A percentile compares a stretch with the other conserved stretches of the same genome.
Conservation (phyloP, 2,113 vertebrate species). For the Regulus satrapa region DNA sequence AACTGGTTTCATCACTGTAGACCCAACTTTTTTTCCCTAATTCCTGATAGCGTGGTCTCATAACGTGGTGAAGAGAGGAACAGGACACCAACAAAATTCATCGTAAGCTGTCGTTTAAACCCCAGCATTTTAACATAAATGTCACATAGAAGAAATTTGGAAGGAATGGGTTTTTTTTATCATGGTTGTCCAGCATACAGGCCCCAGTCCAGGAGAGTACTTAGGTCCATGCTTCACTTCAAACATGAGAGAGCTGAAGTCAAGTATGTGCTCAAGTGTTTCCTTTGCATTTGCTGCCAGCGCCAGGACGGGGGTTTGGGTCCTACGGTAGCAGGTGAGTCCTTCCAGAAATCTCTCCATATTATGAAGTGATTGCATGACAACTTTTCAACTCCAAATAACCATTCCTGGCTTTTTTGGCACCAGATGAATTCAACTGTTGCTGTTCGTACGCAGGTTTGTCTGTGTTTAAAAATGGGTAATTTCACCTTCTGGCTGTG, state of each 20-base stretch:
- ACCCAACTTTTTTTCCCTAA: background rate
- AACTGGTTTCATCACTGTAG: background rate
- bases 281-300: conserved; percentile 9
- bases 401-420: background rate
- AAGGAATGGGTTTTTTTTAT: background rate
- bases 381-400: conserved; percentile 9
- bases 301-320: background rate
- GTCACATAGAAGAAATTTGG: background rate
- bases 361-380: background rate
- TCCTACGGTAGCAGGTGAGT: conserved; percentile 26
- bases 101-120: background rate
- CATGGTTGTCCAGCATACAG: background rate
- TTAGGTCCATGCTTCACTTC: conserved; percentile 37
- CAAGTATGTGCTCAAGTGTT: conserved; percentile 44
- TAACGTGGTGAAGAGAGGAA: background rate
- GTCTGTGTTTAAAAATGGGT: background rate
- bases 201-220: conserved; percentile 41
- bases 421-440: background rate
- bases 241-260: background rate
- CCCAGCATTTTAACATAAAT: background rate
- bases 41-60: accelerated
- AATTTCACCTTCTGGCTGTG: background rate
- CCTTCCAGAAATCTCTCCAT: background rate
- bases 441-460: accelerated
- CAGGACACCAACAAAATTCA: background rate